phyloP scores from a whole-genome alignment of 2,888 invertebrate genomes.

The Limnephilus lunatus region DNA sequence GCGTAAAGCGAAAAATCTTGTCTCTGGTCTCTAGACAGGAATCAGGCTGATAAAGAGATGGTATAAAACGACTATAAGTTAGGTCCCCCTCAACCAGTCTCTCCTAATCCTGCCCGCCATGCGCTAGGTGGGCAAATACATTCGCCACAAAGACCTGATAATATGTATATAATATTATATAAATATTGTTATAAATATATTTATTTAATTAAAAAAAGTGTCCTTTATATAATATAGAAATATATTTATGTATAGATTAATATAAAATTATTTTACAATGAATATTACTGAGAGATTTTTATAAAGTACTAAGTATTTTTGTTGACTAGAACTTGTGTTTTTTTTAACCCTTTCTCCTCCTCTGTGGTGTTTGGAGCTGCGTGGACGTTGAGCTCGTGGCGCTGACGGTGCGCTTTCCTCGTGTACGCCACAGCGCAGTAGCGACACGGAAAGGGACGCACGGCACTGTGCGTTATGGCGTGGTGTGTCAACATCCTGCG shows the following conservation, averaged over 20 bases:
- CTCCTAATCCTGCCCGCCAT: too few relatives aligned
- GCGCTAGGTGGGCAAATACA: too few relatives aligned
- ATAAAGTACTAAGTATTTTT: background rate
- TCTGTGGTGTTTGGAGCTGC: slow-evolving; percentile 61
- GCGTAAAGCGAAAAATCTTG: too few relatives aligned
- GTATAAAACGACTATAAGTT: too few relatives aligned
- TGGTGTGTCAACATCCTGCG: slow-evolving; percentile 67
- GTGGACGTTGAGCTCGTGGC: slow-evolving; percentile 74
- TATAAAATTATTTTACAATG: background rate
- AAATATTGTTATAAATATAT: background rate
- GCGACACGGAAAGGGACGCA: slow-evolving; percentile 72
- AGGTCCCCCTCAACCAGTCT: too few relatives aligned
- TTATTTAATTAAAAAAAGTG: background rate
- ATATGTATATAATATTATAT: too few relatives aligned
- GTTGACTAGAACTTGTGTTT: background rate
- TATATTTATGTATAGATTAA: background rate
- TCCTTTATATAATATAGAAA: background rate
- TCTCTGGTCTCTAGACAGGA: too few relatives aligned
- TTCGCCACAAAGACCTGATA: too few relatives aligned
- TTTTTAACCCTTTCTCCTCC: background rate
- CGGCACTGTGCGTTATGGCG: slow-evolving; percentile 73
- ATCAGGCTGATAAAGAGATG: too few relatives aligned
- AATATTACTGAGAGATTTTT: background rate
- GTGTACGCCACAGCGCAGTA: slow-evolving; percentile 73
- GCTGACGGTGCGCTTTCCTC: slow-evolving; percentile 73